Conservation (phyloP, 2,113 vertebrate genomes). For the Rhinoderma darwinii region DNA sequence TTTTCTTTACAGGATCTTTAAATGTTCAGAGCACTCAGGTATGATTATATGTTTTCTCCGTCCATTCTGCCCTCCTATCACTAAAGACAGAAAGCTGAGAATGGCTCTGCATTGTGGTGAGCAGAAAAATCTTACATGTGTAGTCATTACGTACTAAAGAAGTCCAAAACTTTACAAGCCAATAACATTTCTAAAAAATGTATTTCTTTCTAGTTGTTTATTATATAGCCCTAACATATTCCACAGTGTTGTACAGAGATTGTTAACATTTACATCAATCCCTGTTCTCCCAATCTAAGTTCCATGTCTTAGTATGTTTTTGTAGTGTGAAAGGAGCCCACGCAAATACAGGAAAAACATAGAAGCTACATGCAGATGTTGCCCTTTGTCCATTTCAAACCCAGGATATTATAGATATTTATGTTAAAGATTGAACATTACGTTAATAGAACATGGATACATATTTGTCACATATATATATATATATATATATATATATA, state of each 20-base stretch:
- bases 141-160: not conserved
- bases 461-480: too few species aligned
- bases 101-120: not conserved
- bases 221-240: not conserved
- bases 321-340: not conserved
- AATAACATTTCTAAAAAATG: not conserved
- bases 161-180: not conserved
- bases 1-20: conserved; percentile 2
- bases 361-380: too few species aligned
- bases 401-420: too few species aligned
- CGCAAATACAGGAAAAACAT: not conserved
- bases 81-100: not conserved
- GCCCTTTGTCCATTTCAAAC: too few species aligned
- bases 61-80: not conserved
- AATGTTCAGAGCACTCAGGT: not conserved
- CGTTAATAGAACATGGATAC: too few species aligned
- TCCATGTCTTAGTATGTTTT: too few species aligned
- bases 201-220: not conserved
- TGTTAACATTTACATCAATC: not conserved
- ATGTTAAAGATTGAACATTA: too few species aligned
- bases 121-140: not conserved
- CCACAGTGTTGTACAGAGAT: not conserved
- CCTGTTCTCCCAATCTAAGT: too few species aligned
- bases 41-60: conserved; percentile 11
- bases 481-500: too few species aligned